These are phyloP conservation scores for Mirounga angustirostris DNA, from an alignment of 2,113 vertebrate genomes.

Conservation along the genomic window DNA sequence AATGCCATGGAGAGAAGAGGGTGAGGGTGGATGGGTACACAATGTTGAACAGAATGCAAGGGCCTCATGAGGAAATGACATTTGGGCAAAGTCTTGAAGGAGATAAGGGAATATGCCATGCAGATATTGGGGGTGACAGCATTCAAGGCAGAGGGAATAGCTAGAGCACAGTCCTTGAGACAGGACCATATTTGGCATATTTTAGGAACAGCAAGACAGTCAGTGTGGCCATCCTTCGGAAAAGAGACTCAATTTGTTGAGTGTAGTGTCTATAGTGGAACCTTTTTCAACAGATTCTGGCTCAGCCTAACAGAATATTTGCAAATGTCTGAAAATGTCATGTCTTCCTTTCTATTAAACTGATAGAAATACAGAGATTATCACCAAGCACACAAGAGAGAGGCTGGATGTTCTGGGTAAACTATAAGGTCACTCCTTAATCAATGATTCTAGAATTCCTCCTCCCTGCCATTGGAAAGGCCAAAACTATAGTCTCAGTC, in stretches of 20 bases:
- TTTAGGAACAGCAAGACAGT: neutral
- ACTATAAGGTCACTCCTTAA: neutral
- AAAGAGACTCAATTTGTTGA: constrained; percentile 1
- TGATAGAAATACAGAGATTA: neutral
- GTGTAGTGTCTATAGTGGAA: neutral
- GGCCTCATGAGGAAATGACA: neutral
- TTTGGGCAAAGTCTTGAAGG: neutral
- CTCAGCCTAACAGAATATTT: neutral
- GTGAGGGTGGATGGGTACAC: neutral
- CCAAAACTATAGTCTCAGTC: neutral
- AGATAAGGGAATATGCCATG: neutral
- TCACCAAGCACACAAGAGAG: neutral
- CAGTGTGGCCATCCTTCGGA: neutral
- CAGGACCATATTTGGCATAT: neutral
- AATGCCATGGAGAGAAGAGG: neutral
- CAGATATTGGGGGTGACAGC: neutral
- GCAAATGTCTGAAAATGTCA: neutral
- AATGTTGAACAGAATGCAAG: neutral
- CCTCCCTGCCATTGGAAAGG: neutral
- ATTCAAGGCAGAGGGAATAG: neutral
- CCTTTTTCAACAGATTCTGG: neutral
- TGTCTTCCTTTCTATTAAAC: neutral
- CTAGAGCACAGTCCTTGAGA: neutral
- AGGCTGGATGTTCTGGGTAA: neutral
- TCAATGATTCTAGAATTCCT: neutral